phyloP scores from a whole-genome alignment of 2,888 invertebrate genomes.

The Drosophila atroscutellata region DNA sequence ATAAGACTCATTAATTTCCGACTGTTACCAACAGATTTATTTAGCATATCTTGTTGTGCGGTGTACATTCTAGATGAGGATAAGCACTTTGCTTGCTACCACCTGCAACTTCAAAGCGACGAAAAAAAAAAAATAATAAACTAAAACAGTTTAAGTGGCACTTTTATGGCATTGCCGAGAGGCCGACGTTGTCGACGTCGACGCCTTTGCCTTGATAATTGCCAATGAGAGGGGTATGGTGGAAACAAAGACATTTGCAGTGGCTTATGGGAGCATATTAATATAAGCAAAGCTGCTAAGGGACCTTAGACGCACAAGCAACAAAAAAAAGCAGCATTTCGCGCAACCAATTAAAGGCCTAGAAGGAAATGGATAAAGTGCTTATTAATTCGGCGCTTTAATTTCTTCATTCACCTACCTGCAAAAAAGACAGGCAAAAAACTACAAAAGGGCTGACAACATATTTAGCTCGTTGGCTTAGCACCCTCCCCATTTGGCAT shows the following conservation, averaged over 20 bases:
- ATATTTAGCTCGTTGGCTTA: slow-evolving; percentile 53
- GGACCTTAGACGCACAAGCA: slow-evolving; percentile 24
- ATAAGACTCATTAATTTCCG: not conserved
- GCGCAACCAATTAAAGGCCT: slow-evolving; percentile 44
- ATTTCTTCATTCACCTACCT: slow-evolving; percentile 70
- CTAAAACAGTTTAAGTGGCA: slow-evolving; percentile 78
- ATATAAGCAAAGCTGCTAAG: slow-evolving; percentile 46
- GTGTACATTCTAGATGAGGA: slow-evolving; percentile 23
- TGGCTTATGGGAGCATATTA: slow-evolving; percentile 55
- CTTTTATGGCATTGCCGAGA: slow-evolving; percentile 74
- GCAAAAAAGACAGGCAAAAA: slow-evolving; percentile 22
- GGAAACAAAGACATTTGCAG: slow-evolving; percentile 42
- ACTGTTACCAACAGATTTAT: not conserved
- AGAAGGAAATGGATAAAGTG: slow-evolving; percentile 62
- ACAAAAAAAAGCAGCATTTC: slow-evolving; percentile 4
- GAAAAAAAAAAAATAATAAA: slow-evolving; percentile 41
- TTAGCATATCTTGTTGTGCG: slow-evolving; percentile 11
- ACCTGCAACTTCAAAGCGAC: slow-evolving; percentile 60
- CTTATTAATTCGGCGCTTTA: slow-evolving; percentile 75
- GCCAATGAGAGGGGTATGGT: slow-evolving; percentile 8
- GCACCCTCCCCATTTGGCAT: slow-evolving; percentile 44
- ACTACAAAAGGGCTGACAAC: slow-evolving; percentile 49
- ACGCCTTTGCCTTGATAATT: slow-evolving; percentile 53
- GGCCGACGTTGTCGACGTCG: slow-evolving; percentile 15
- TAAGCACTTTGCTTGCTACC: slow-evolving; percentile 18